These are phyloP conservation scores for Listrodromus nycthemerus DNA, from an alignment of 2,888 invertebrate genomes.

Conservation along the genomic window DNA sequence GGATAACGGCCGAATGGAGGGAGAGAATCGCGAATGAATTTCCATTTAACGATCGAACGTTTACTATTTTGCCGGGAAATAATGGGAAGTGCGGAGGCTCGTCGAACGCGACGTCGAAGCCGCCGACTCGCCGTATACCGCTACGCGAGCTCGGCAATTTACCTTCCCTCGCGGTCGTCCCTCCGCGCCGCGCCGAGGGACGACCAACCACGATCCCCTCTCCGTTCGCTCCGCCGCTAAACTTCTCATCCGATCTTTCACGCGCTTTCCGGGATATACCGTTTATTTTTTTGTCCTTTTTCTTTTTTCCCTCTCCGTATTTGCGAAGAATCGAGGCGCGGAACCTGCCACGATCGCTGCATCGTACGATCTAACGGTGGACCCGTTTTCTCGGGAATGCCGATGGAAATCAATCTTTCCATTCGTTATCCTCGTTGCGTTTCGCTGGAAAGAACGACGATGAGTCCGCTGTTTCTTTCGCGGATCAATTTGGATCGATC, in stretches of 20 bases:
- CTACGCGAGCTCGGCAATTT: slow-evolving; percentile 7
- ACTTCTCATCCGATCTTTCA: slow-evolving; percentile 12
- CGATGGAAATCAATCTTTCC: slow-evolving; percentile 68
- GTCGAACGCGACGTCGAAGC: neutral
- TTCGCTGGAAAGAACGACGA: slow-evolving; percentile 59
- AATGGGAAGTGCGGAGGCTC: slow-evolving; percentile 7
- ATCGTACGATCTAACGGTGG: slow-evolving; percentile 66
- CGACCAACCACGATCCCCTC: neutral
- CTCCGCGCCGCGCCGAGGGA: slow-evolving; percentile 21
- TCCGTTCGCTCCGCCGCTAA: neutral
- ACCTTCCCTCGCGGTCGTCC: slow-evolving; percentile 12
- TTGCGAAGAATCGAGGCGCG: slow-evolving; percentile 8
- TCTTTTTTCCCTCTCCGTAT: slow-evolving; percentile 10
- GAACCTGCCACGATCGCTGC: slow-evolving; percentile 48
- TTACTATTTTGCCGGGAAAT: neutral
- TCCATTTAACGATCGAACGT: slow-evolving; percentile 34
- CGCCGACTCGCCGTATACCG: neutral
- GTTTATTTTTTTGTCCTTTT: slow-evolving; percentile 5
- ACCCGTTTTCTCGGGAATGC: slow-evolving; percentile 65
- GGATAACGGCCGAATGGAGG: neutral
- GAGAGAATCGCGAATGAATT: slow-evolving; percentile 26
- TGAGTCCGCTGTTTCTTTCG: slow-evolving; percentile 54
- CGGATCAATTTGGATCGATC: slow-evolving; percentile 22
- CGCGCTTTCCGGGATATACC: slow-evolving; percentile 57
- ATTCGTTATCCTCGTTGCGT: slow-evolving; percentile 32